Evolutionary conservation across 1,140 invertebrate genomes (phyloP).

Genomic region (Stegodyphus mimosarum): DNA sequence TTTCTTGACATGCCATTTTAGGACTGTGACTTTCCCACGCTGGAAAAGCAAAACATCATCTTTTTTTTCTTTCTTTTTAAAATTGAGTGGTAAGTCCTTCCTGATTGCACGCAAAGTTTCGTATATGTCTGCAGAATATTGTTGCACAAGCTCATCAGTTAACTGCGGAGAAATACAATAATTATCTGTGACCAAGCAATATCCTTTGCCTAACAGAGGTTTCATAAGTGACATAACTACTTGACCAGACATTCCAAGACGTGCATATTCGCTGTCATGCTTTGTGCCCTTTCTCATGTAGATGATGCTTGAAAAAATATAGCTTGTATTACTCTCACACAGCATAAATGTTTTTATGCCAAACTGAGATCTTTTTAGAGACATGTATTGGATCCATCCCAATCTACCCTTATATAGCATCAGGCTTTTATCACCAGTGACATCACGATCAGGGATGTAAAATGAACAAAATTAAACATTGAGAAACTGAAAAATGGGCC

Average conservation of each 20-base stretch:
- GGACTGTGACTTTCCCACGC: too few relatives aligned
- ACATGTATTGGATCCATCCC: constrained; percentile 14
- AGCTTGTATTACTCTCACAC: constrained; percentile 2
- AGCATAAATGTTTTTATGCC: constrained; percentile 16
- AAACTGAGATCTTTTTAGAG: constrained; percentile 17
- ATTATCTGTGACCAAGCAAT: constrained; percentile 5
- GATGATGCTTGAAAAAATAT: constrained; percentile 10
- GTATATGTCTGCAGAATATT: constrained; percentile 3
- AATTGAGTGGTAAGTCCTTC: not conserved
- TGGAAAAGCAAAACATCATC: too few relatives aligned
- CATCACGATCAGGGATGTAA: not conserved
- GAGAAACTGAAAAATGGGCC: constrained; percentile 12
- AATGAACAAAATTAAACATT: not conserved
- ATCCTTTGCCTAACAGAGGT: constrained; percentile 3
- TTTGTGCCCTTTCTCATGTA: constrained; percentile 10
- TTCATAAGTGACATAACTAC: constrained; percentile 21
- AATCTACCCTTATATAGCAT: constrained; percentile 23
- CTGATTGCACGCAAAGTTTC: not conserved
- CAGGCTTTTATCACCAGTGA: not conserved
- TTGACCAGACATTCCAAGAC: not conserved
- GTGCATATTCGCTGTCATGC: not conserved
- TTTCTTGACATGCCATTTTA: too few relatives aligned
- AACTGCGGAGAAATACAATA: constrained; percentile 15
- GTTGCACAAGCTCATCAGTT: not conserved
- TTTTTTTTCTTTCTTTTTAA: too few relatives aligned